These are phyloP conservation scores for Hippocampus zosterae DNA, from an alignment of 2,113 vertebrate genomes.

Conservation along the genomic window DNA sequence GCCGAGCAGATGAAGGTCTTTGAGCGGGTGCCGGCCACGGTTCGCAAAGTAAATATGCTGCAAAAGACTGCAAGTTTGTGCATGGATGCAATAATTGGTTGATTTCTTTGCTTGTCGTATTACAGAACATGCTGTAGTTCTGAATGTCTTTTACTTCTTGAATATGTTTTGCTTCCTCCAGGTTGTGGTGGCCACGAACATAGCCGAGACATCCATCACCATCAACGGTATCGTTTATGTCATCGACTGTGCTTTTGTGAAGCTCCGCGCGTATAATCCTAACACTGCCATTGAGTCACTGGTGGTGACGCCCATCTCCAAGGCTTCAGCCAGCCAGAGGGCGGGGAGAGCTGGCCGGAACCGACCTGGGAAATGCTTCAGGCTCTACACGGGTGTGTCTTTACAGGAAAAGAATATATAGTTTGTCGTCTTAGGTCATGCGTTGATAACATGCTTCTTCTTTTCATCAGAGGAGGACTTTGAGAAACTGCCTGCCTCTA, in stretches of 20 bases:
- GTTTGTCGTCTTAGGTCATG: background rate
- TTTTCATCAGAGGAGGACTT: constrained; percentile 90
- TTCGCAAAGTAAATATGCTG: constrained; percentile 82
- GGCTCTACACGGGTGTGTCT: constrained; percentile 86
- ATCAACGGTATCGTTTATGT: constrained; percentile 88
- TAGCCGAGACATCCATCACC: constrained; percentile 95
- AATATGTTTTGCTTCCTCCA: constrained; percentile 44
- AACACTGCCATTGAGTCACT: constrained; percentile 89
- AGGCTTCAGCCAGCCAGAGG: constrained; percentile 92
- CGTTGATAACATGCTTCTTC: background rate
- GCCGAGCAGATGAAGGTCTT: constrained; percentile 94
- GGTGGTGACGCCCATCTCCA: constrained; percentile 91
- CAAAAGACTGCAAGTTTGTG: background rate
- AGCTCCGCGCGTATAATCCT: constrained; percentile 93
- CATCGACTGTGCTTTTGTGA: constrained; percentile 95
- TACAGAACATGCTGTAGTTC: background rate
- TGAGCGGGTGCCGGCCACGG: constrained; percentile 81
- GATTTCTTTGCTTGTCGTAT: background rate
- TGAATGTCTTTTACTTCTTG: background rate
- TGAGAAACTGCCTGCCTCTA: constrained; percentile 85
- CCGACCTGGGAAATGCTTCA: constrained; percentile 90
- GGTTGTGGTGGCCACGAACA: constrained; percentile 97
- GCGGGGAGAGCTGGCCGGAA: constrained; percentile 88
- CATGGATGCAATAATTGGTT: too few relatives aligned
- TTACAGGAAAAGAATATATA: background rate